Conservation (phyloP, 1,140 invertebrate species). For the Drosophila melanica region DNA sequence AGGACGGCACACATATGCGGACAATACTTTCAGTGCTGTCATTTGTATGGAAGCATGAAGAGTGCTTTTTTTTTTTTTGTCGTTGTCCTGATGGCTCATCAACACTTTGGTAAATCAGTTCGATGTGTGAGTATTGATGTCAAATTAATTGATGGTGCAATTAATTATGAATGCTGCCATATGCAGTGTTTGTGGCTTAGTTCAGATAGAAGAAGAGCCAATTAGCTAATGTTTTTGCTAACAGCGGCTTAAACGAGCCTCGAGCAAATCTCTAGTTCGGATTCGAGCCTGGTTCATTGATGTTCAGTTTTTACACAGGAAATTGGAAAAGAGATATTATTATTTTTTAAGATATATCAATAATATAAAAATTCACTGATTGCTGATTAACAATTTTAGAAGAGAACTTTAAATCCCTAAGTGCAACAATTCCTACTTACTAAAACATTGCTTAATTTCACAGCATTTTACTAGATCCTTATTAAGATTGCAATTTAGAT, state of each 20-base stretch:
- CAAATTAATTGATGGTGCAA: slow-evolving; percentile 69
- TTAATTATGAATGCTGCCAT: slow-evolving; percentile 59
- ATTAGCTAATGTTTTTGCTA: no score
- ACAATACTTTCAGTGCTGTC: slow-evolving; percentile 11
- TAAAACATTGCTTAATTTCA: no score
- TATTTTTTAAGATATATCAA: no score
- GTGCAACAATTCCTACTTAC: no score
- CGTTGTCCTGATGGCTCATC: slow-evolving; percentile 47
- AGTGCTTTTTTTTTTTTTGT: slow-evolving; percentile 9
- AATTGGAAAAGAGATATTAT: no score
- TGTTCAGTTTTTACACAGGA: no score
- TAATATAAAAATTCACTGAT: no score
- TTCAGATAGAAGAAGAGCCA: no score
- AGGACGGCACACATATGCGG: slow-evolving; percentile 3
- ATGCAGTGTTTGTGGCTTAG: slow-evolving; percentile 18
- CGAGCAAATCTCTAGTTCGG: background rate
- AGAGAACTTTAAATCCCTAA: no score
- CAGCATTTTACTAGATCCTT: no score
- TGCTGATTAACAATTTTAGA: no score
- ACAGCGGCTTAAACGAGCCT: background rate
- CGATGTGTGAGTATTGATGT: slow-evolving; percentile 58
- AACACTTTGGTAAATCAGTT: slow-evolving; percentile 54
- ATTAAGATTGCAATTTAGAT: background rate
- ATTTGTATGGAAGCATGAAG: slow-evolving; percentile 4
- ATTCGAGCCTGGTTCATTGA: no score